A percentile compares a stretch with the other conserved stretches of the same genome.
phyloP scores from a whole-genome alignment of 2,797 vertebrate species.

The Rousettus madagascariensis region DNA sequence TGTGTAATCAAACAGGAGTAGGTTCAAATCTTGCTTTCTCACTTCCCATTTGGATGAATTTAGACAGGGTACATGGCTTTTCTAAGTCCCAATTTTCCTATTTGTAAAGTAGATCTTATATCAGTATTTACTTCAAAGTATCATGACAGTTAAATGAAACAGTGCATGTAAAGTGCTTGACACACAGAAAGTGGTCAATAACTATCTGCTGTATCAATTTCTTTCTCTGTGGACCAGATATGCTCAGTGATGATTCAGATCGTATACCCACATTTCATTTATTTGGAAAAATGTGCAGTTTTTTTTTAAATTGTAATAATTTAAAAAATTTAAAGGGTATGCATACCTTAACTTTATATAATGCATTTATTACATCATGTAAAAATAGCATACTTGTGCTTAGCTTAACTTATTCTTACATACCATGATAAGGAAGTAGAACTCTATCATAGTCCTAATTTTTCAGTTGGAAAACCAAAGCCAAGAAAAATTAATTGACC shows the following conservation, averaged over 20 bases:
- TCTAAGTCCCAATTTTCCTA: background rate
- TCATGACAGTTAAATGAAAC: background rate
- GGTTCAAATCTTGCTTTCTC: background rate
- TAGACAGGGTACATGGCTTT: background rate
- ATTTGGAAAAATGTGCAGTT: background rate
- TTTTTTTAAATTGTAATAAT: background rate
- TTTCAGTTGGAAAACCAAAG: slow-evolving; percentile 17
- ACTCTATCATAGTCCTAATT: background rate
- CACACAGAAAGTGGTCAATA: background rate
- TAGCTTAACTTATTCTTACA: background rate
- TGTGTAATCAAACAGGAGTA: background rate
- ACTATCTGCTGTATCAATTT: background rate
- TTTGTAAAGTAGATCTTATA: background rate
- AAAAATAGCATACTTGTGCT: background rate
- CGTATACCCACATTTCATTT: background rate
- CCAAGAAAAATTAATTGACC: background rate
- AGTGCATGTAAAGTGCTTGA: background rate
- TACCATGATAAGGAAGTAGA: background rate
- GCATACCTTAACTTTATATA: background rate
- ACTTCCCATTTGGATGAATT: background rate
- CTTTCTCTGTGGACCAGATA: background rate
- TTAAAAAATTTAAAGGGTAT: background rate
- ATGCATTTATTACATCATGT: background rate
- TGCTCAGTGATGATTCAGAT: background rate
- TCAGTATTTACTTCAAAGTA: background rate